Evolutionary conservation across 2,797 vertebrate species (phyloP).

Genomic region (Hoplostethus mediterraneus): DNA sequence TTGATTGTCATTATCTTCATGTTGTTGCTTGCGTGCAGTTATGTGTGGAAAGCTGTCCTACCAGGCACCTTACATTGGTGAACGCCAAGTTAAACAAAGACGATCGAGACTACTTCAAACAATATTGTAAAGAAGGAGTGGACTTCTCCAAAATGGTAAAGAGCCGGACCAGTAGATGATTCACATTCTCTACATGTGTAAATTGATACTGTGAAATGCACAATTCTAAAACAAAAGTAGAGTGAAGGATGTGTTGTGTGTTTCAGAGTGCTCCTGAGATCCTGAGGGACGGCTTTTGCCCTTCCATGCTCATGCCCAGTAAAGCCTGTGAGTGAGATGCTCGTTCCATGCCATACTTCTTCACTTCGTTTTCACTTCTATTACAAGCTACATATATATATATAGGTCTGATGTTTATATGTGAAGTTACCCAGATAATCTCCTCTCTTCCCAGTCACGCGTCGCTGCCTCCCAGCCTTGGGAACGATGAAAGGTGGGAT

Average conservation of each 20-base stretch:
- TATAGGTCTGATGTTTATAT: neutral
- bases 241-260: constrained; percentile 26
- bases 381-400: neutral
- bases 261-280: constrained; percentile 80
- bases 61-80: constrained; percentile 84
- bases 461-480: constrained; percentile 91
- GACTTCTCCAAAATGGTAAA: constrained; percentile 66
- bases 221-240: neutral
- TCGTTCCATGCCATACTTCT: neutral
- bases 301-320: constrained; percentile 90
- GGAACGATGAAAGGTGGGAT: constrained; percentile 83
- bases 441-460: constrained; percentile 84
- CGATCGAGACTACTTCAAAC: constrained; percentile 80
- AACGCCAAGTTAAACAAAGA: constrained; percentile 50
- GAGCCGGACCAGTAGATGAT: neutral
- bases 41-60: constrained; percentile 90
- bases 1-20: neutral
- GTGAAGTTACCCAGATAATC: neutral
- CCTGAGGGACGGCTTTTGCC: constrained; percentile 87
- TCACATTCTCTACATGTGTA: neutral
- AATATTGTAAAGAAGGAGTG: constrained; percentile 86
- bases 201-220: neutral
- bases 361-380: neutral
- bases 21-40: constrained; percentile 79
- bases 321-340: constrained; percentile 86